Base-by-base conservation (phyloP, 1,140 invertebrate species). In the Condylostylus longicornis region DNA sequence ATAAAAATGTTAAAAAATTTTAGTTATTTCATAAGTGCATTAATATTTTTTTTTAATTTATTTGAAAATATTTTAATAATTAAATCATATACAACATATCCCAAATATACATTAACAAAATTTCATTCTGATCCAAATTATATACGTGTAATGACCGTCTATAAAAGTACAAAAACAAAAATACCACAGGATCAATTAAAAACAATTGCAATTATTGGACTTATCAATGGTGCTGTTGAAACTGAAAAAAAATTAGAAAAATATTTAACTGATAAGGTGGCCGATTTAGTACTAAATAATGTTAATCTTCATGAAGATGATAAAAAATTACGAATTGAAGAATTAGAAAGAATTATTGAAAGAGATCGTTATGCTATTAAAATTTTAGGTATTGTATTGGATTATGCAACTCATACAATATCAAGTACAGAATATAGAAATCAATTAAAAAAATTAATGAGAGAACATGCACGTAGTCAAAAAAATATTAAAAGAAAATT, bases 241-340 rank as follows among this genome's bases (percentile, higher is more conserved):
- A 49, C 50, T 0, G 51, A 58, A 38, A 31, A 51, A 27, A 41
- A 43, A 8, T 56, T 58, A 51, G 50, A 54, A 14, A 35, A 54
- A 35, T 35, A 58, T 18, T 29, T 58, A 31, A 48, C 51, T 28
- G 36, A 25, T 2, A 38, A 38, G 6, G 34, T 58, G 5, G 40
- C 38, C 18, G 52, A 56, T 21, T 25, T 58, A 2, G 29, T 58
- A 1, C 18, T 34, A n/a, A 40, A 49, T 18, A 42, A 43, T 2
- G 15, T 29, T 29, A 35, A 37, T 3, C n/a, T 38, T 2, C 37
- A 44, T 14, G 42, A 54, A 15, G 29, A 35, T 5, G 22, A 19
- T 0, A 21, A 33, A 3, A 35, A 53, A 5, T 17, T 48, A 17
- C 35, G 41, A 32, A 47, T 54, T 13, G 42, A 55, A 37, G 45